These are phyloP conservation scores for Podarcis siculus DNA, from an alignment of 2,797 vertebrate genomes.

Conservation along the genomic window DNA sequence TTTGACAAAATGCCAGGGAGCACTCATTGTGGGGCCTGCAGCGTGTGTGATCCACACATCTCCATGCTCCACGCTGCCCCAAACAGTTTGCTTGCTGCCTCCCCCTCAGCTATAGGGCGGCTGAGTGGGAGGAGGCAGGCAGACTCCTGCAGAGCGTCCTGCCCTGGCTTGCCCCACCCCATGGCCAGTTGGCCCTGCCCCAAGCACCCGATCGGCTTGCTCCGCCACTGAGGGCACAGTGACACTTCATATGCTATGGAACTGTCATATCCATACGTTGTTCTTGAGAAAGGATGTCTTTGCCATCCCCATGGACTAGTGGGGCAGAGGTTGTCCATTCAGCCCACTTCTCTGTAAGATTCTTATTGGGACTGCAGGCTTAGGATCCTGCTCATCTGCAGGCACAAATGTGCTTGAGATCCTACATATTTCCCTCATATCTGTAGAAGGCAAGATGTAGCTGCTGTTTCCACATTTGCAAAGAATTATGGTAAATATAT, in stretches of 20 bases:
- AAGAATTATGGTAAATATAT: background rate
- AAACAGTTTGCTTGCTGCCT: too few species aligned
- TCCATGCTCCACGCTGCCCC: too few species aligned
- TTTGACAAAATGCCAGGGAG: too few species aligned
- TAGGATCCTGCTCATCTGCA: background rate
- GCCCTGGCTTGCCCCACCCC: too few species aligned
- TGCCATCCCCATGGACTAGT: background rate
- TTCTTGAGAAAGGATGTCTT: background rate
- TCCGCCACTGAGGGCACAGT: background rate
- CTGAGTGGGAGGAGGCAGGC: too few species aligned
- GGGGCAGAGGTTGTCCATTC: background rate
- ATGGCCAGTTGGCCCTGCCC: too few species aligned
- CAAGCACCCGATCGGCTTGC: accelerated
- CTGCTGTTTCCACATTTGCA: background rate
- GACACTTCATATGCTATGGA: background rate
- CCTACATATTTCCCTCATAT: background rate
- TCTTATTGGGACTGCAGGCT: background rate
- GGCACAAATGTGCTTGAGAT: too few species aligned
- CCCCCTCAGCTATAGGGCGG: too few species aligned
- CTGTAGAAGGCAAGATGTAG: background rate
- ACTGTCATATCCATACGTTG: too few species aligned
- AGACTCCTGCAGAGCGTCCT: too few species aligned
- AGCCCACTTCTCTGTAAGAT: background rate
- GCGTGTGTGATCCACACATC: too few species aligned
- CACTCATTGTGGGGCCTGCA: too few species aligned